Percentiles rank a stretch among this genome's conserved stretches.
Evolutionary conservation across 2,888 invertebrate genomes (phyloP).

Genomic region (Pandemis corylana): DNA sequence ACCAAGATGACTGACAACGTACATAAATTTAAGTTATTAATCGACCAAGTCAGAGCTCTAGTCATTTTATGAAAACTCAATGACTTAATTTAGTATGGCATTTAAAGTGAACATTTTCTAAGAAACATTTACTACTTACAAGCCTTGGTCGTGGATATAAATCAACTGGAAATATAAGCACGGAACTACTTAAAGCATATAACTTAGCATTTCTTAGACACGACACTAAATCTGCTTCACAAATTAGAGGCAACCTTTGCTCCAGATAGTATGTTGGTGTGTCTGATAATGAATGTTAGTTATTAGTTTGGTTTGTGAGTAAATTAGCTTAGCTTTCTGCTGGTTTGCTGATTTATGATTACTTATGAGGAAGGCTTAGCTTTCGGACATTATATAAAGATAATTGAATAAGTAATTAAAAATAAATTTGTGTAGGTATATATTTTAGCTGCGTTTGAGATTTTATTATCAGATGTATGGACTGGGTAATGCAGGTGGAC

Average conservation of each 20-base stretch:
- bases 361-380: background rate
- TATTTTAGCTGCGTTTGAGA: too few relatives aligned
- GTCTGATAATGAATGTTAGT: conserved; percentile 16
- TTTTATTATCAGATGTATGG: too few relatives aligned
- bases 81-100: background rate
- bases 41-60: background rate
- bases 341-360: conserved; percentile 19
- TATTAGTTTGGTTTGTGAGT: conserved; percentile 35
- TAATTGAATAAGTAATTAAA: too few relatives aligned
- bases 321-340: conserved; percentile 20
- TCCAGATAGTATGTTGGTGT: conserved; percentile 21
- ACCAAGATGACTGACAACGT: background rate
- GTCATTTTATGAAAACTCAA: background rate
- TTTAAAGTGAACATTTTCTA: too few relatives aligned
- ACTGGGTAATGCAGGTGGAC: too few relatives aligned
- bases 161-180: background rate
- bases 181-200: background rate
- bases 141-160: background rate
- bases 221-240: conserved; percentile 24
- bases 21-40: background rate
- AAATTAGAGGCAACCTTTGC: conserved; percentile 38
- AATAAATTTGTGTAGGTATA: too few relatives aligned
- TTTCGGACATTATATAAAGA: background rate
- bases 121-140: background rate
- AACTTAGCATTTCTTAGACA: conserved; percentile 17